A percentile compares a stretch with the other conserved stretches of the same genome.
Evolutionary conservation across 2,888 invertebrate species (phyloP).

Genomic region (Ptychoptera contaminata): DNA sequence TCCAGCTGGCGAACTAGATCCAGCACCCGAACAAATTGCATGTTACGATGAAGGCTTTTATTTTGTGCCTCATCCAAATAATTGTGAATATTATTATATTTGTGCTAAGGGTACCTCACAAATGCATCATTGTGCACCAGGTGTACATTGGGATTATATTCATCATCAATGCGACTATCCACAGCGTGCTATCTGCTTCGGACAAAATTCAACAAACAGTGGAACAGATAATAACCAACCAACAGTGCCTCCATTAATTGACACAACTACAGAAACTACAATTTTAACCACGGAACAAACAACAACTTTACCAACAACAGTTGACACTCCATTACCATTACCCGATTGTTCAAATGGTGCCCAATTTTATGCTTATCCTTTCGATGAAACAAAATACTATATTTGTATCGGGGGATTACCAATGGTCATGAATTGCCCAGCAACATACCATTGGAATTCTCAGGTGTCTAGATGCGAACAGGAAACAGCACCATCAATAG

Average conservation of each 20-base stretch:
- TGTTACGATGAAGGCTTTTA: conserved; percentile 25
- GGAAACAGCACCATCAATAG: not conserved
- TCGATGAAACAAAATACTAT: not conserved
- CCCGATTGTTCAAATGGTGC: not conserved
- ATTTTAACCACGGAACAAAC: not conserved
- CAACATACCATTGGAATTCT: too few relatives aligned
- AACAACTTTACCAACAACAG: not conserved
- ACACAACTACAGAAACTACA: not conserved
- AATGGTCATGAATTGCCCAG: too few relatives aligned
- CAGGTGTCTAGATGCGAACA: too few relatives aligned
- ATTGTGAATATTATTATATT: conserved; percentile 21
- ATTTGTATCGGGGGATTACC: not conserved
- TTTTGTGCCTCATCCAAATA: conserved; percentile 24
- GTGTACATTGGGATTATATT: conserved; percentile 21
- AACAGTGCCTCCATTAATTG: not conserved
- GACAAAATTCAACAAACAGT: not conserved
- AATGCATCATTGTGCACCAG: conserved; percentile 21
- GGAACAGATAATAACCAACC: not conserved
- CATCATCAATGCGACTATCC: not conserved
- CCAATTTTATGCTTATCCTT: not conserved
- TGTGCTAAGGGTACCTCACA: conserved; percentile 25
- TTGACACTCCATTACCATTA: too few relatives aligned
- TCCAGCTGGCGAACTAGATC: not conserved
- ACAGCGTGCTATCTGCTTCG: not conserved
- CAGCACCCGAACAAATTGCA: not conserved